These are phyloP conservation scores for Philereme vetulata DNA, from an alignment of 2,888 invertebrate genomes.

Conservation along the genomic window DNA sequence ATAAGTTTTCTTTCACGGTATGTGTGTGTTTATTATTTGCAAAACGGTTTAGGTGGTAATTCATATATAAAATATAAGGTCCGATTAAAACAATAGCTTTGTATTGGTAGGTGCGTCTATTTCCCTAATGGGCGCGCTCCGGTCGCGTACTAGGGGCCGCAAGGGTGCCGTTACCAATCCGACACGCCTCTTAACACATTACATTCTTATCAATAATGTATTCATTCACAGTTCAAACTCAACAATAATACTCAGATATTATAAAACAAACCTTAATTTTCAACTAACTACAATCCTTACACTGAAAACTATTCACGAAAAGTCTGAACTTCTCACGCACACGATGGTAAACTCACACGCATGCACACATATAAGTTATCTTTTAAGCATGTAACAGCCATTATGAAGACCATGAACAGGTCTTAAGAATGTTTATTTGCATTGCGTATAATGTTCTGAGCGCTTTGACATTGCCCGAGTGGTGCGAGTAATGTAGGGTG, in stretches of 20 bases:
- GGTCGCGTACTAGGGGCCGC: constrained; percentile 72
- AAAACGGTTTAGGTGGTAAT: too few relatives aligned
- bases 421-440: constrained; percentile 50
- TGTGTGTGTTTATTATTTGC: too few relatives aligned
- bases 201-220: constrained; percentile 28
- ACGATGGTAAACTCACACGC: constrained; percentile 46
- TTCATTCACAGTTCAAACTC: constrained; percentile 16
- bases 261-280: constrained; percentile 23
- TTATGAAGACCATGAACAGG: constrained; percentile 50
- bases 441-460: constrained; percentile 47
- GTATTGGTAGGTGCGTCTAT: constrained; percentile 56
- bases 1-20: too few relatives aligned
- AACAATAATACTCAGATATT: constrained; percentile 4
- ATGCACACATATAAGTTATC: constrained; percentile 43
- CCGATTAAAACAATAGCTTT: constrained; percentile 50
- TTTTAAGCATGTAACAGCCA: constrained; percentile 51
- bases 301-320: constrained; percentile 39
- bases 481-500: constrained; percentile 41
- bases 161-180: constrained; percentile 62
- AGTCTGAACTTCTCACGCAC: constrained; percentile 56
- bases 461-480: constrained; percentile 27
- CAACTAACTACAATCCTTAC: constrained; percentile 52
- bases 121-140: constrained; percentile 68
- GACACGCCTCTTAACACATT: constrained; percentile 66
- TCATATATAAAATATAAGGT: neutral